Percentiles rank a stretch among this genome's conserved stretches.
phyloP scores from a whole-genome alignment of 2,888 invertebrate species.

The Ophion obscuratus region DNA sequence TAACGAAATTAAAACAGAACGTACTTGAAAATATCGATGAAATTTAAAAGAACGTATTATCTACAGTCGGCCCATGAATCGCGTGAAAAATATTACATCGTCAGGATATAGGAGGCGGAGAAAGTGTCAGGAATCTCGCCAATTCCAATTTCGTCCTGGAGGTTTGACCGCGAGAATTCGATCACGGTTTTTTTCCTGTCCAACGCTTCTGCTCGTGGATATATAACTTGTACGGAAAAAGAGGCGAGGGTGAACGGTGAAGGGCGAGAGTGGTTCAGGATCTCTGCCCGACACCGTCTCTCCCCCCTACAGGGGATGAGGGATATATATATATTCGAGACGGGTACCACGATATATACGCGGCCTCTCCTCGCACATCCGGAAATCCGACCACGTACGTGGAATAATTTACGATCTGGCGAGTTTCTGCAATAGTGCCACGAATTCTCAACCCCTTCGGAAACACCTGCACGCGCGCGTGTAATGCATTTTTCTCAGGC shows the following conservation, averaged over 20 bases:
- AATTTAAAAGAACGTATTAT: not conserved
- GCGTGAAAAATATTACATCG: conserved; percentile 41
- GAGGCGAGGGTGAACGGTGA: not conserved
- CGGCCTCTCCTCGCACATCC: conserved; percentile 46
- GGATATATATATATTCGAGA: conserved; percentile 41
- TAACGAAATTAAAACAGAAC: not conserved
- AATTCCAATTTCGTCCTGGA: conserved; percentile 56
- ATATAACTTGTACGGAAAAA: conserved; percentile 3
- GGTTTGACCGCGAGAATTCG: conserved; percentile 55
- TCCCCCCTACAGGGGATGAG: not conserved
- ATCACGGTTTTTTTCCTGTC: conserved; percentile 42
- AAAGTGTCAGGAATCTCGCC: conserved; percentile 39
- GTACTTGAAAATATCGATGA: not conserved
- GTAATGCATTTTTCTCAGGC: conserved; percentile 41
- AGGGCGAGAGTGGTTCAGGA: conserved; percentile 35
- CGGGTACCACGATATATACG: conserved; percentile 30
- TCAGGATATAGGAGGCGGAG: not conserved
- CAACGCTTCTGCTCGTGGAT: conserved; percentile 11
- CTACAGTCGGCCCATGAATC: conserved; percentile 18
- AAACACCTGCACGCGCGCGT: conserved; percentile 19
- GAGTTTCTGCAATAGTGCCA: conserved; percentile 43
- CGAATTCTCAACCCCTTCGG: conserved; percentile 54
- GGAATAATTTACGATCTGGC: conserved; percentile 64
- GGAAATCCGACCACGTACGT: conserved; percentile 67
- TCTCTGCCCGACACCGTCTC: conserved; percentile 47